Base-by-base conservation (phyloP, 2,113 vertebrate genomes). In the Scopus umbretta region DNA sequence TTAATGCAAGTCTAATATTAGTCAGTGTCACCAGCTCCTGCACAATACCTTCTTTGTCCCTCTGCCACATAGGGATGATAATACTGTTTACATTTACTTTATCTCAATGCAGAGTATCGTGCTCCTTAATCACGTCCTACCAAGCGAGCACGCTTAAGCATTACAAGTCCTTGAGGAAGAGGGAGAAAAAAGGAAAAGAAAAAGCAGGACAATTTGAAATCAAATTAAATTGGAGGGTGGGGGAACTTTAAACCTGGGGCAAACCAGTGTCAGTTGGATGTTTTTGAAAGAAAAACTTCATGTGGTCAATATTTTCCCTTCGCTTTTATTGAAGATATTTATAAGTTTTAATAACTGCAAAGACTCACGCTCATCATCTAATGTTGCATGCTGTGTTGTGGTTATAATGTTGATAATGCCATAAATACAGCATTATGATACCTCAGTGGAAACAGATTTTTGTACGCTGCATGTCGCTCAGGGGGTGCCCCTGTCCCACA, bases 321-420 rank as follows among this genome's bases (percentile, higher is more conserved):
- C 18, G 7, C 3, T 90, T 91, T 92, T 86, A 55, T 40, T 7
- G 27, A 63, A 74, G 26, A 80, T 83, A 92, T 95, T 94, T 93
- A 71, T 92, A 74, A 32, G 36, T 67, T 96, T 92, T 96, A 97
- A 94, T 94, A 95, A 88, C 71, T 71, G 47, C 20, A 47, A 73
- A 90, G 45, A 13, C 20, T 80, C 56, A 55, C 2, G 20, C 27
- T 91, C 79, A 86, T 66, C 55, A 66, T 82, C 45, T 86, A 80
- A 45, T 38, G 10, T 1, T 5, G 21, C 47, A 27, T 53, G 17
- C 14, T 90, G 45, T 43, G 23, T 55, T 86, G 88, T 70, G 42
- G 32, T 73, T 86, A 42, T 61, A 83, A 86, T 86, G 22, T 52
- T 74, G 45, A 62, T 80, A 53, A 27, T 58, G n/a, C 17, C 88